Base-by-base conservation (phyloP, 2,888 invertebrate species). In the Cheilosia urbana region DNA sequence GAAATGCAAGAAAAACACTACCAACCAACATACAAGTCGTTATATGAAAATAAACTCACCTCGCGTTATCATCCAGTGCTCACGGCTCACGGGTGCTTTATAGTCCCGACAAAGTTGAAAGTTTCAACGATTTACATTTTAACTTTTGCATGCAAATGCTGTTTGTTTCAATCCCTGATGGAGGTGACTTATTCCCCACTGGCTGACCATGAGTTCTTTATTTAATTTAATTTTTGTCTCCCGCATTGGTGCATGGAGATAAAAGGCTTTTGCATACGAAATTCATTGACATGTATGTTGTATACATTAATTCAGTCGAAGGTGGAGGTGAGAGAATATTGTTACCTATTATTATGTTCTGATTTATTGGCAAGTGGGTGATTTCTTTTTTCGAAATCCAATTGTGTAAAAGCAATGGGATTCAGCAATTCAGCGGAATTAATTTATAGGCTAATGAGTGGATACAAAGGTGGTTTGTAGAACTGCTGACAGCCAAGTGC, bases 91-190 rank as follows among this genome's bases (percentile, higher is more conserved):
- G 51, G 34, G 66, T 55, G 40, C 6, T 55, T 45, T 30, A 45
- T 30, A 45, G 55, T 40, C 24, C 55, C 15, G 19, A 15, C 45
- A 55, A 9, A 37, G 73, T 65, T 63, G 55, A 47, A 47, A 62
- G 49, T 63, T 57, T 75, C 47, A 75, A 57, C 47, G 57, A 75
- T 65, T 73, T 73, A 57, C 63, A 65, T 65, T 65, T 66, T 49
- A 21, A 19, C 47, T 27, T 53, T n/a, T 72, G n/a, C 34, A 69
- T 69, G 45, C 57, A 60, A 71, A 71, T 71, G 58, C 21, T 49
- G 47, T 37, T 58, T 58, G 37, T 19, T 17, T 19, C 7, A 13
- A 19, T 34, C 9, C 19, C 7, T 49, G 65, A 17, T 45, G 13
- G 51, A 11, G 51, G 24, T 6, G 11, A 21, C 24, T 51, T 21